phyloP scores from a whole-genome alignment of 2,888 invertebrate species.

The Lithosia quadra region DNA sequence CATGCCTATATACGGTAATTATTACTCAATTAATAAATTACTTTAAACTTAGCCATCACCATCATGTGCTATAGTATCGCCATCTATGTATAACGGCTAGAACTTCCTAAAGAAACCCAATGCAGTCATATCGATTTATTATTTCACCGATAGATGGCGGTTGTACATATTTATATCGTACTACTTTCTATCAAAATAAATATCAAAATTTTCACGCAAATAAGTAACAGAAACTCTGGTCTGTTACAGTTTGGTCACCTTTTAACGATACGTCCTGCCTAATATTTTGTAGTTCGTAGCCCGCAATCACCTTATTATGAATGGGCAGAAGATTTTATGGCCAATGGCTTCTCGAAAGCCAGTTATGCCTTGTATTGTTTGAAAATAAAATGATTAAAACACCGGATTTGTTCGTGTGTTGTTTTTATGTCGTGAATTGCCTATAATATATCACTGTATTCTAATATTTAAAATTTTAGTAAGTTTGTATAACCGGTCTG shows the following conservation, averaged over 20 bases:
- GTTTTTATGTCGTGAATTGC: conserved; percentile 7
- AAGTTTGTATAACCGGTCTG: background rate
- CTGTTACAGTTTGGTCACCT: conserved; percentile 41
- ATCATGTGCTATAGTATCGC: too few species aligned
- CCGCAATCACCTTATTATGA: conserved; percentile 7
- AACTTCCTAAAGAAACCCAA: too few species aligned
- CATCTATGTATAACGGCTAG: too few species aligned
- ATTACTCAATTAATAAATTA: too few species aligned
- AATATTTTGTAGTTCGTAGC: background rate
- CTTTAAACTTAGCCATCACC: too few species aligned
- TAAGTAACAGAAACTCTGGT: too few species aligned
- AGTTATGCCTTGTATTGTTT: conserved; percentile 10
- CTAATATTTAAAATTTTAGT: background rate
- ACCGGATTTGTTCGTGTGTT: conserved; percentile 7
- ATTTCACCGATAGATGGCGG: too few species aligned
- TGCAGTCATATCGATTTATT: too few species aligned
- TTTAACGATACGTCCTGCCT: background rate
- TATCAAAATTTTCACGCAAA: too few species aligned
- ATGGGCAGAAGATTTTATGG: conserved; percentile 13
- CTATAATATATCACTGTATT: background rate
- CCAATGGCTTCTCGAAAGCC: conserved; percentile 15
- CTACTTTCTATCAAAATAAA: too few species aligned
- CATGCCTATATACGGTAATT: too few species aligned
- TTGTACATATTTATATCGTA: too few species aligned
- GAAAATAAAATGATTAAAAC: conserved; percentile 9